Conservation (phyloP, 2,113 vertebrate genomes). For the Noctilio leporinus region DNA sequence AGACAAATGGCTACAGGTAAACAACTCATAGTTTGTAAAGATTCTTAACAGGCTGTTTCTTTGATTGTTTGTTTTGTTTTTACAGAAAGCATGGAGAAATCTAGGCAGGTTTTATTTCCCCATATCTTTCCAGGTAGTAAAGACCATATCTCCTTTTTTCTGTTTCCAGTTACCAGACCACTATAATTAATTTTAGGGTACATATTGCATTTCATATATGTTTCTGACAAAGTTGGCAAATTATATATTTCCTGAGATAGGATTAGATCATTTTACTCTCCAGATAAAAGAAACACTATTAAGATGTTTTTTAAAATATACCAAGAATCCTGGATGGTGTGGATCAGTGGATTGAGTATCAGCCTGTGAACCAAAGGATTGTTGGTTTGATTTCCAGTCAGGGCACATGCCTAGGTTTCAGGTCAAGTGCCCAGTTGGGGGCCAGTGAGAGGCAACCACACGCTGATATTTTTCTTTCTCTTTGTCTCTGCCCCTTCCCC, state of each 20-base stretch:
- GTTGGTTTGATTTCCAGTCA: no score
- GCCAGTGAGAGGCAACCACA: no score
- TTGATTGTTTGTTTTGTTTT: not conserved
- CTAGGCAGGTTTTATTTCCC: not conserved
- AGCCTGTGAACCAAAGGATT: no score
- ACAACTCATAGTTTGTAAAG: not conserved
- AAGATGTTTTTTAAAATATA: not conserved
- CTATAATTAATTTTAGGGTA: not conserved
- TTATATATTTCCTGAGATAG: not conserved
- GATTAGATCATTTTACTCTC: not conserved
- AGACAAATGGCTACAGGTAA: not conserved
- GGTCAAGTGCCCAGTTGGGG: no score
- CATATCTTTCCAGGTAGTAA: not conserved
- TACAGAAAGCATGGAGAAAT: not conserved
- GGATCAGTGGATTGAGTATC: no score
- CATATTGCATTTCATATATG: not conserved
- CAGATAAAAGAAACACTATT: not conserved
- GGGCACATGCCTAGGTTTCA: no score
- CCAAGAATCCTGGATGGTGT: no score
- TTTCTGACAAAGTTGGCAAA: not conserved
- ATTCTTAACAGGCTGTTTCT: not conserved
- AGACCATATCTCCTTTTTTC: not conserved
- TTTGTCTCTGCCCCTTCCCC: no score
- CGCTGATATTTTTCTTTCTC: no score
- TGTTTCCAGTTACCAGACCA: not conserved